Conservation (phyloP, 2,113 vertebrate genomes). For the Hystrix cristata region DNA sequence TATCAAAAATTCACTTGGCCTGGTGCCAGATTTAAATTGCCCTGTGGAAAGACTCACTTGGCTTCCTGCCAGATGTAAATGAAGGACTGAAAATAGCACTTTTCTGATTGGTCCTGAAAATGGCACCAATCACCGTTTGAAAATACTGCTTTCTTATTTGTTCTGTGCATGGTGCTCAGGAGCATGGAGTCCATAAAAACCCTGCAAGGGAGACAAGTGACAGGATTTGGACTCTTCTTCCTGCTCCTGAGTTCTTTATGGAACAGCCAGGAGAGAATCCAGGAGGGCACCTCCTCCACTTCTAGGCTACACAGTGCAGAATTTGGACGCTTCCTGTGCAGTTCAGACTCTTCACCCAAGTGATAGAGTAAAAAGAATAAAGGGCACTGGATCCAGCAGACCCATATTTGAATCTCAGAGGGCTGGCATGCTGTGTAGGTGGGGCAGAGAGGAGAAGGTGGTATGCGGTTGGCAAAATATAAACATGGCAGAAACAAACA, state of each 20-base stretch:
- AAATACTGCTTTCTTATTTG: not conserved
- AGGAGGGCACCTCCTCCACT: too few species aligned
- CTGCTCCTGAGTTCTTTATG: too few species aligned
- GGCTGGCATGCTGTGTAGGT: not conserved
- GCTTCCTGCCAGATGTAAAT: not conserved
- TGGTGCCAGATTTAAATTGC: not conserved
- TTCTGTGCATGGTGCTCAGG: not conserved
- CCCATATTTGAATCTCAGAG: not conserved
- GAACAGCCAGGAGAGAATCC: too few species aligned
- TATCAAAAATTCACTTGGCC: not conserved
- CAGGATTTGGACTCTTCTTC: not conserved
- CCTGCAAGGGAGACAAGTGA: not conserved
- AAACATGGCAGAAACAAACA: not conserved
- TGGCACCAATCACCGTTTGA: not conserved
- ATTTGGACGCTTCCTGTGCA: not conserved
- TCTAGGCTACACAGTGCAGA: too few species aligned
- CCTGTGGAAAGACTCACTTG: not conserved
- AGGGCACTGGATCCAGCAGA: not conserved
- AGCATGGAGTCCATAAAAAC: not conserved
- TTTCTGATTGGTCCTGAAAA: not conserved
- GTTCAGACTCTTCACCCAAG: not conserved
- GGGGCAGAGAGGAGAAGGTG: too few species aligned
- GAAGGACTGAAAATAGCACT: not conserved
- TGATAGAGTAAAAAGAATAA: not conserved
- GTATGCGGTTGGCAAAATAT: not conserved